These are phyloP conservation scores for Pelagia noctiluca DNA, from an alignment of 30 jellyfish, hydroid and myxozoan genomes.

Conservation along the genomic window DNA sequence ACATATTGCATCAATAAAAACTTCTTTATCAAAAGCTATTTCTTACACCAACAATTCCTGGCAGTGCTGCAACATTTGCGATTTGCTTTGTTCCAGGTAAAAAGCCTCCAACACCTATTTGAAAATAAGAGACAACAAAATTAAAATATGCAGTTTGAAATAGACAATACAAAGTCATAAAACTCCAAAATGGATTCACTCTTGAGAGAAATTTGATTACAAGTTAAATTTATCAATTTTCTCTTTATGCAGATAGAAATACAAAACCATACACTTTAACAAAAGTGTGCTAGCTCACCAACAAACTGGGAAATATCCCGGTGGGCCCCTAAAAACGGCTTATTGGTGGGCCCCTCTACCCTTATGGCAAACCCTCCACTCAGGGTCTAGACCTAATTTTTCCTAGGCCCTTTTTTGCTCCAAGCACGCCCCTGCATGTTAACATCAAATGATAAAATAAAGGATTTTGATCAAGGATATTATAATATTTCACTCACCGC, in stretches of 20 bases:
- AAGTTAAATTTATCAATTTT: too few relatives aligned
- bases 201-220: background rate
- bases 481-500: slow-evolving; percentile 58
- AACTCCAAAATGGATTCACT: background rate
- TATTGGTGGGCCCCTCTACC: too few relatives aligned
- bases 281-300: too few relatives aligned
- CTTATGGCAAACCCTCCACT: too few relatives aligned
- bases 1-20: background rate
- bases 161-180: background rate
- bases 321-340: too few relatives aligned
- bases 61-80: slow-evolving; percentile 97
- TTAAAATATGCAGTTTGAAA: background rate
- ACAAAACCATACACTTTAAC: too few relatives aligned
- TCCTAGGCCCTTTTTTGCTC: too few relatives aligned
- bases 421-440: background rate
- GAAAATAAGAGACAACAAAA: background rate
- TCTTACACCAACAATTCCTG: slow-evolving; percentile 97
- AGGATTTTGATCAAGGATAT: background rate
- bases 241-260: too few relatives aligned
- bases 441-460: background rate
- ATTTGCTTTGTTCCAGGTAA: slow-evolving; percentile 97
- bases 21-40: background rate
- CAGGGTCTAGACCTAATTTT: too few relatives aligned
- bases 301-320: too few relatives aligned
- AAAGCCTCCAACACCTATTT: slow-evolving; percentile 91